phyloP scores from a whole-genome alignment of 1,140 invertebrate genomes.

The Conus ventricosus region DNA sequence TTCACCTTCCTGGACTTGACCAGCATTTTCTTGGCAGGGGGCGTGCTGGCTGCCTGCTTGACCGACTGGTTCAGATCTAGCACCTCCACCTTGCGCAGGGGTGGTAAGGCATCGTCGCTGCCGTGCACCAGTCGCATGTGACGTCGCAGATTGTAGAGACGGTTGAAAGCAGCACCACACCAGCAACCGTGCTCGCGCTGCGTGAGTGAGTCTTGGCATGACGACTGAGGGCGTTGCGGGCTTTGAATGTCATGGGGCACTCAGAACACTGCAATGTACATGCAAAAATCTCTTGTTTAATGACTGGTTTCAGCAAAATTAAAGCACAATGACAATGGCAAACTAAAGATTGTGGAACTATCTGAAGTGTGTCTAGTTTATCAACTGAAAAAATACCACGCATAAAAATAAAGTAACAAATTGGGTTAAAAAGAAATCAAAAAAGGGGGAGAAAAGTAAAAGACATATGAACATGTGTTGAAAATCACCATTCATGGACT shows the following conservation, averaged over 20 bases:
- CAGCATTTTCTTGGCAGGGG: slow-evolving; percentile 35
- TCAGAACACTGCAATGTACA: slow-evolving; percentile 59
- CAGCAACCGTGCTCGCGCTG: slow-evolving; percentile 65
- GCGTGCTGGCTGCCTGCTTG: slow-evolving; percentile 21
- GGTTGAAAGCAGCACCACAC: slow-evolving; percentile 67
- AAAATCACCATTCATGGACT: no score
- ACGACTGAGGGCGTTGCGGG: slow-evolving; percentile 63
- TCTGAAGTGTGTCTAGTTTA: no score
- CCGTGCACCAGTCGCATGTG: slow-evolving; percentile 70
- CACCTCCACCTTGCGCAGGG: slow-evolving; percentile 54
- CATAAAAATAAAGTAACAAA: no score
- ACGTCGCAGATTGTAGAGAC: slow-evolving; percentile 71
- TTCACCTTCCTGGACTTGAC: slow-evolving; percentile 30
- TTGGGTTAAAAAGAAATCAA: no score
- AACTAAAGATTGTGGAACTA: no score
- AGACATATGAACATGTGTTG: no score
- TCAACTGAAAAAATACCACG: no score
- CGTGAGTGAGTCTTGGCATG: slow-evolving; percentile 65
- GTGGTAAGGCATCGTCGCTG: slow-evolving; percentile 54
- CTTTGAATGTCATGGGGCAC: slow-evolving; percentile 71
- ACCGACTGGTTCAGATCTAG: slow-evolving; percentile 18
- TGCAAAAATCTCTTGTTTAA: no score
- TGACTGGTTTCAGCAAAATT: no score
- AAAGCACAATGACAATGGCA: no score
- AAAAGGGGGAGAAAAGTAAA: no score